A percentile compares a stretch with the other conserved stretches of the same genome.
Evolutionary conservation across 2,797 vertebrate genomes (phyloP).

Genomic region (Aeoliscus strigatus): DNA sequence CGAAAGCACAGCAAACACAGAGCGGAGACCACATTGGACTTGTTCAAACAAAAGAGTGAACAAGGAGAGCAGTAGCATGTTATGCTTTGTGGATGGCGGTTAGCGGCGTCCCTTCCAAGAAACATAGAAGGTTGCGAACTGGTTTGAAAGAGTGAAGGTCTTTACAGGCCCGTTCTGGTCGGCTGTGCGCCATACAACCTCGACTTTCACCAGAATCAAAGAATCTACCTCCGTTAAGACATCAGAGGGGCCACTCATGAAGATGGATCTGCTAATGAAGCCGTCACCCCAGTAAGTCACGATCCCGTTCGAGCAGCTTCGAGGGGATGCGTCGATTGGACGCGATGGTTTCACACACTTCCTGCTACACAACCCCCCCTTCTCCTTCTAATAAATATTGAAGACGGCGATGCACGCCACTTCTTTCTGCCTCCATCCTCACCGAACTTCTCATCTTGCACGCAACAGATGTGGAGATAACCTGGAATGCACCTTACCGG

Average conservation of each 20-base stretch:
- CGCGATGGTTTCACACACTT: slow-evolving; percentile 28
- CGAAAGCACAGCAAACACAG: slow-evolving; percentile 35
- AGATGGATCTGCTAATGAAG: slow-evolving; percentile 40
- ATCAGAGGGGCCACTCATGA: slow-evolving; percentile 6
- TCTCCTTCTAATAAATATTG: slow-evolving; percentile 8
- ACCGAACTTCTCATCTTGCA: slow-evolving; percentile 6
- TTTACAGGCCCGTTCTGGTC: slow-evolving; percentile 13
- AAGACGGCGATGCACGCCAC: slow-evolving; percentile 24
- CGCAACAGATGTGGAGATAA: slow-evolving; percentile 13
- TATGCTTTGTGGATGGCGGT: slow-evolving; percentile 67
- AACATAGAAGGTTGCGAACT: slow-evolving; percentile 55
- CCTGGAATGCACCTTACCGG: no score
- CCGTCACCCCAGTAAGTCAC: slow-evolving; percentile 44
- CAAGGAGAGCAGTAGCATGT: slow-evolving; percentile 64
- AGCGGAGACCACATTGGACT: slow-evolving; percentile 60
- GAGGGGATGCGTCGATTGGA: slow-evolving; percentile 17
- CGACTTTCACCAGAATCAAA: slow-evolving; percentile 34
- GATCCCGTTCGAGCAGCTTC: slow-evolving; percentile 37
- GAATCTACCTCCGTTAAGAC: no score
- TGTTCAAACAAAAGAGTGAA: slow-evolving; percentile 64
- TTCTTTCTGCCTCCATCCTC: slow-evolving; percentile 4
- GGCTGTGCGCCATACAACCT: slow-evolving; percentile 22
- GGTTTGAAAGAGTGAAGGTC: slow-evolving; percentile 52
- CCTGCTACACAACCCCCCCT: slow-evolving; percentile 19
- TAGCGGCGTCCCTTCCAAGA: slow-evolving; percentile 55